A percentile compares a stretch with the other conserved stretches of the same genome.
Conservation (phyloP, 2,888 invertebrate genomes). For the Cheilosia variabilis region DNA sequence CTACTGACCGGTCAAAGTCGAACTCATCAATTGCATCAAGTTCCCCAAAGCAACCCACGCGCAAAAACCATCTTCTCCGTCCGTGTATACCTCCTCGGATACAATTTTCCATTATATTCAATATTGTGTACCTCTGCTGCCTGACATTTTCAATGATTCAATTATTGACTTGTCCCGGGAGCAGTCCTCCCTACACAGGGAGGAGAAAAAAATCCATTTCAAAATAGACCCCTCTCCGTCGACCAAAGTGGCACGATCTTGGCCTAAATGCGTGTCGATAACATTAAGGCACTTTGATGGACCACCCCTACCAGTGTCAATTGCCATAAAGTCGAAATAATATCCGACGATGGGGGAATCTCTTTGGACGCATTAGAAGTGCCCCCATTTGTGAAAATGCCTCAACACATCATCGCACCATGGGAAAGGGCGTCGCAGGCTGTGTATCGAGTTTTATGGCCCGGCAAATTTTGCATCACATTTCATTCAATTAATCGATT, state of each 20-base stretch:
- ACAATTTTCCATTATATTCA: constrained; percentile 57
- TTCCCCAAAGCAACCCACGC: not conserved
- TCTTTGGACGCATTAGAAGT: no score
- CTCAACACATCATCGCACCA: no score
- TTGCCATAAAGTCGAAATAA: constrained; percentile 15
- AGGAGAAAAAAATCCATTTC: constrained; percentile 13
- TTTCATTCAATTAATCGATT: constrained; percentile 35
- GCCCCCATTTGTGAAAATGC: no score
- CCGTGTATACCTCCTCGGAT: constrained; percentile 11
- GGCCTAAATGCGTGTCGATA: constrained; percentile 51
- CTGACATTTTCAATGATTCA: constrained; percentile 61
- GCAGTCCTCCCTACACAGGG: not conserved
- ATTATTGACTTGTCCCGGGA: constrained; percentile 48
- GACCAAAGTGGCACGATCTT: constrained; percentile 41
- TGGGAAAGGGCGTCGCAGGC: no score
- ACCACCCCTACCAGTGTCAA: not conserved
- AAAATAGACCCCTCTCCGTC: not conserved
- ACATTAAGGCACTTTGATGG: constrained; percentile 48
- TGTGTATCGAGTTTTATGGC: constrained; percentile 40
- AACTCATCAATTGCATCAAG: constrained; percentile 19
- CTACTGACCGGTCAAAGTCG: constrained; percentile 26
- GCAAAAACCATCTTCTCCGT: constrained; percentile 16
- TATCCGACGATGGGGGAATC: not conserved
- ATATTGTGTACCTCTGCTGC: constrained; percentile 33
- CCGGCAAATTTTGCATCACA: constrained; percentile 34